Percentiles rank a stretch among this genome's conserved stretches.
Evolutionary conservation across 2,113 vertebrate species (phyloP).

Genomic region (Podarcis muralis): DNA sequence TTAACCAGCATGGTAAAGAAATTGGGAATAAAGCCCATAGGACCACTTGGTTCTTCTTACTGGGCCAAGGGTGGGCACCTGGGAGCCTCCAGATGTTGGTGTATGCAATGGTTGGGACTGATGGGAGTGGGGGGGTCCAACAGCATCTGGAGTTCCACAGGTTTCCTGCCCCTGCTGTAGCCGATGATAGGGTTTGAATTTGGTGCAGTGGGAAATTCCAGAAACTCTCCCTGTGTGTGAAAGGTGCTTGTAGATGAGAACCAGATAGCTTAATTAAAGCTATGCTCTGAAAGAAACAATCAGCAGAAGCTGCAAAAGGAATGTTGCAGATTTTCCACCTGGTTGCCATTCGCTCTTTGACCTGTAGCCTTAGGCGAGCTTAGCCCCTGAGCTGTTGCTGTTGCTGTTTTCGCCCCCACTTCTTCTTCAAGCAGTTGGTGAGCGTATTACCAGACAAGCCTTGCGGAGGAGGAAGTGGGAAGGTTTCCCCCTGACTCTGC

Average conservation of each 20-base stretch:
- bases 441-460: not conserved
- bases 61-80: too few species aligned
- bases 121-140: too few species aligned
- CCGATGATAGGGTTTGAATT: not conserved
- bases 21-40: too few species aligned
- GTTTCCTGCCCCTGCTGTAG: too few species aligned
- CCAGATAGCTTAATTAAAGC: too few species aligned
- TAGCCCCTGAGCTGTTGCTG: not conserved
- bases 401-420: not conserved
- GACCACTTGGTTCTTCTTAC: too few species aligned
- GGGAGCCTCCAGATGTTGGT: not conserved
- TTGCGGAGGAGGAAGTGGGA: constrained; percentile 13
- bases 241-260: not conserved
- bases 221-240: not conserved
- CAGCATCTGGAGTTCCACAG: not conserved
- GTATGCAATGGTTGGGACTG: not conserved
- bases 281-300: not conserved
- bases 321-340: not conserved
- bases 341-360: not conserved
- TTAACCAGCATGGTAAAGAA: too few species aligned
- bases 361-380: not conserved
- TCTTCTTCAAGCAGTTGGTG: not conserved
- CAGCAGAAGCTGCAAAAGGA: not conserved
- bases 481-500: not conserved
- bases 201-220: not conserved